Conservation (phyloP, 92 coral and sea anemone genomes). For the Actinostola sp. region DNA sequence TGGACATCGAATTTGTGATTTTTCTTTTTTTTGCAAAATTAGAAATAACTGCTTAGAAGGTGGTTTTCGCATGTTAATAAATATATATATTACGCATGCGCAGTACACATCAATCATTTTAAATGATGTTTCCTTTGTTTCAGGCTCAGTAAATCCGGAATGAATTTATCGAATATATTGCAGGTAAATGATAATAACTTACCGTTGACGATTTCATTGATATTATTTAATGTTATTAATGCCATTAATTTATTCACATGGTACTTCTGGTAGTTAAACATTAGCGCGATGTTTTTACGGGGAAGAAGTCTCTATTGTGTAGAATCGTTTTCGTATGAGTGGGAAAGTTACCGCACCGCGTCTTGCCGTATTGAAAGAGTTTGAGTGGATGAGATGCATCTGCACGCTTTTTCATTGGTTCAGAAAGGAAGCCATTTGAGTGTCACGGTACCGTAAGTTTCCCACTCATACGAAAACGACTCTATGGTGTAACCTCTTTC, state of each 20-base stretch:
- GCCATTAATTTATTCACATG: neutral
- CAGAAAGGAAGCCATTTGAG: no score
- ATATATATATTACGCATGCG: constrained; percentile 65
- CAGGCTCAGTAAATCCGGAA: constrained; percentile 87
- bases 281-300: neutral
- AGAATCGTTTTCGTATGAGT: no score
- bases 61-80: neutral
- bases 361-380: no score
- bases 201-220: neutral
- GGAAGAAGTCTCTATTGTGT: no score
- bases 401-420: no score
- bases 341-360: no score
- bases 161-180: constrained; percentile 87
- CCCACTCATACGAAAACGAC: neutral
- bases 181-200: constrained; percentile 56
- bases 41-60: no score
- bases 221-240: neutral
- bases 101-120: constrained; percentile 2
- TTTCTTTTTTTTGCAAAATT: no score
- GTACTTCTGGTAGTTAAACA: neutral
- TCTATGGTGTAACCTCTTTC: neutral
- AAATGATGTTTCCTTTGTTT: neutral
- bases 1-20: no score
- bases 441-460: no score
- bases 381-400: no score